Base-by-base conservation (phyloP, 2,888 invertebrate species). In the Hyalella azteca region DNA sequence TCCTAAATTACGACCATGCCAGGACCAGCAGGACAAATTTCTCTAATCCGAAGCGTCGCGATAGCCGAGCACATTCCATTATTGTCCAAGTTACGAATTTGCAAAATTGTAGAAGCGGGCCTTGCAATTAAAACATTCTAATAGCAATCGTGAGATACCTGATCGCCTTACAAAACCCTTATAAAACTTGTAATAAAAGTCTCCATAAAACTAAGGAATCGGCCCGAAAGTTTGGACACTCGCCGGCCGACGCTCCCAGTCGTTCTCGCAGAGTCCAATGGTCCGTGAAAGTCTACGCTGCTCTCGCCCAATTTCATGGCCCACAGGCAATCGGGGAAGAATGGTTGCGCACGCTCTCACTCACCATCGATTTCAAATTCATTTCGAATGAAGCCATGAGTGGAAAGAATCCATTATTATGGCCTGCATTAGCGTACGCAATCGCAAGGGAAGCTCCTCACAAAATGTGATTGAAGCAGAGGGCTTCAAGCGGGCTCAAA, bases 101-200 rank as follows among this genome's bases (percentile, higher is more conserved):
- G 36, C 36, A 36, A 66, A 36, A 66, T 66, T 66, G 32, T 66
- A 66, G 39, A 29, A 66, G 66, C 66, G 7, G 66, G 66, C 66
- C 19, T 36, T 66, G 66, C 66, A 66, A 66, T 66, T 66, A 66
- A 66, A 66, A 66, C 66, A 66, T 66, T 66, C 66, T 66, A 66
- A 66, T 66, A 66, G 66, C 66, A 66, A 66, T 66, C 66, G 66
- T 39, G 5, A 66, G 66, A 66, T 66, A 66, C 66, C 66, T 66
- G 66, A 66, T 66, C 66, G 66, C 36, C 66, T 66, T 66, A 66
- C 66, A 66, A 66, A 66, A 66, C 66, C 66, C 36, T 66, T 66
- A 66, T 66, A 66, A 66, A 66, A 66, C 66, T 66, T 66, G 66
- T 66, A 66, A 66, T 66, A 66, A 66, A 66, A 66, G 66, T 66